Evolutionary conservation across 2,113 vertebrate genomes (phyloP), one percentile per base, ranked within the genome.

Genomic region (Dromaius novaehollandiae): DNA sequence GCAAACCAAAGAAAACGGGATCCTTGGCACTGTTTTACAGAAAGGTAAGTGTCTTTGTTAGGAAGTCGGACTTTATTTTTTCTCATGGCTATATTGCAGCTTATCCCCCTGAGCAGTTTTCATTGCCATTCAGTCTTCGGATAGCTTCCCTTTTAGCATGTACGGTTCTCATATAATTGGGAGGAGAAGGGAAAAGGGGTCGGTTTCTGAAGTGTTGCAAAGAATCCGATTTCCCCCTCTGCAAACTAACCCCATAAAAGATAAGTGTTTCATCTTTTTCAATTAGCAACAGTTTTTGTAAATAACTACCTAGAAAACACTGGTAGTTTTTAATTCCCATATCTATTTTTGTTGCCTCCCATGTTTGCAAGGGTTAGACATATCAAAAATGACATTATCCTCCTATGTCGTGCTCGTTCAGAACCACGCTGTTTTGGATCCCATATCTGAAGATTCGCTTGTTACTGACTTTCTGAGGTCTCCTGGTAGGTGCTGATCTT

Each of bases 11-110:
- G 75, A 99, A 97, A 94, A 99, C 99, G 0, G 99, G 99, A 3
- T 99, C 99, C 5, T 97, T 99, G 85, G 99, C 99, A 3, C 98
- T 99, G 22, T 99, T 99, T 96, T 99, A 99, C 97, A 99, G 99
- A 93, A 99, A 99, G 99, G 99, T 99, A 70, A 24, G 94, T 85
- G 30, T 34, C 50, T 36, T 5, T 28, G 0, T 32, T 40, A 25
- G 55, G n/a, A 7, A 16, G 22, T 16, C 2, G 0, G 3, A 46
- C 32, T 65, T 15, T 21, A 0, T 40, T 53, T 34, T 28, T 61
- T 7, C 16, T 26, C 0, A 0, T 50, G 60, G 46, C 61, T 5
- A 0, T 42, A 60, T 68, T 87, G 61, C n/a, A 40, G 34, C 14
- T 55, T 53, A 4, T 51, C 55, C 66, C 76, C 28, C 24, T 25